A percentile compares a stretch with the other conserved stretches of the same genome.
Evolutionary conservation across 2,113 vertebrate species (phyloP).

Genomic region (Cebidichthys violaceus): DNA sequence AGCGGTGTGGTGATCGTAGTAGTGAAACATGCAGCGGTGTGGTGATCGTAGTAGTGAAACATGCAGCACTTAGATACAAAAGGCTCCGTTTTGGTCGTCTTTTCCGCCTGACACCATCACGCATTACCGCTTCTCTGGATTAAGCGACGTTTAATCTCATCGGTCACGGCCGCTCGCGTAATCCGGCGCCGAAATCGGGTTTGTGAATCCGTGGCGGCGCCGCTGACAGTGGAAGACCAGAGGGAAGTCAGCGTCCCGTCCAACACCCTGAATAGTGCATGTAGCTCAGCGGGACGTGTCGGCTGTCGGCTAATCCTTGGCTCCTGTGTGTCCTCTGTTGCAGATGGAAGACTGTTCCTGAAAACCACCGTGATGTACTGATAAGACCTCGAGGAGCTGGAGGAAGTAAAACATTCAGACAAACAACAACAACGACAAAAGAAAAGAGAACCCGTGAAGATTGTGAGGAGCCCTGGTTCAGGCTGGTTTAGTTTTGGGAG

Average conservation of each 20-base stretch:
- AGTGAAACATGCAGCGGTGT: too few relatives aligned
- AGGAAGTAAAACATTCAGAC: constrained; percentile 59
- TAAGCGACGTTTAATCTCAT: constrained; percentile 55
- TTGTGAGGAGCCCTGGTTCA: constrained; percentile 71
- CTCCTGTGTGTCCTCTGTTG: constrained; percentile 83
- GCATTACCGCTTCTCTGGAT: neutral
- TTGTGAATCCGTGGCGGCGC: constrained; percentile 43
- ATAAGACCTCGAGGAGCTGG: constrained; percentile 81
- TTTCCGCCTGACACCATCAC: neutral
- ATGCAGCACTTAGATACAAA: too few relatives aligned
- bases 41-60: too few relatives aligned
- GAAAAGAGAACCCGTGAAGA: constrained; percentile 76
- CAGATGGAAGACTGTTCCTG: constrained; percentile 99
- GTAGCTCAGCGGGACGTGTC: constrained; percentile 64
- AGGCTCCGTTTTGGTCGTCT: too few relatives aligned
- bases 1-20: too few relatives aligned
- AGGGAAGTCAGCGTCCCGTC: constrained; percentile 61
- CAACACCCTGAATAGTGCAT: constrained; percentile 53
- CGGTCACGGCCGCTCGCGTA: constrained; percentile 46
- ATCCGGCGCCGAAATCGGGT: constrained; percentile 44
- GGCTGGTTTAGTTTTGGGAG: constrained; percentile 70
- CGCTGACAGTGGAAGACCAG: constrained; percentile 39
- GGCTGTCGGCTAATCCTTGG: constrained; percentile 68
- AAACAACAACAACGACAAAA: constrained; percentile 41
- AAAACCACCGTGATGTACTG: constrained; percentile 99